Evolutionary conservation across 92 coral and sea anemone genomes (phyloP).

Genomic region (Siderastrea siderea): DNA sequence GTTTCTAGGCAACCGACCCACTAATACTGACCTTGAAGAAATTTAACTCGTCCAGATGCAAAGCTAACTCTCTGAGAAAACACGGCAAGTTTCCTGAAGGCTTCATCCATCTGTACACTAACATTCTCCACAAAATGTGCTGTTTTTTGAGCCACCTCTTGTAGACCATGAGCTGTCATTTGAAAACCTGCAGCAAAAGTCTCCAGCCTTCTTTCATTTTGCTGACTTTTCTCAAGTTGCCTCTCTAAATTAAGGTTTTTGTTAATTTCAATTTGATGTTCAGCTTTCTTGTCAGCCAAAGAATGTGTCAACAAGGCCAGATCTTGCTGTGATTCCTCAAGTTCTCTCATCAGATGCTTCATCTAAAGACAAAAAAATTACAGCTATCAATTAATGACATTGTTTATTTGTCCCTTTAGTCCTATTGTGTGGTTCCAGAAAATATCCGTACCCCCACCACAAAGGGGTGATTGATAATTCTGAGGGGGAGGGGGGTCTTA

Average conservation of each 20-base stretch:
- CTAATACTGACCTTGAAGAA: conserved; percentile 81
- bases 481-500: too few relatives aligned
- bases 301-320: conserved; percentile 69
- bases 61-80: conserved; percentile 88
- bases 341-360: conserved; percentile 60
- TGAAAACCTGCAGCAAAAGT: conserved; percentile 37
- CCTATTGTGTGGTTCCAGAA: too few relatives aligned
- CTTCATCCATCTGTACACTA: conserved; percentile 67
- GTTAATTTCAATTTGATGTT: conserved; percentile 83
- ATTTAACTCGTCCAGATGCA: conserved; percentile 88
- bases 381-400: background rate
- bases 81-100: conserved; percentile 68
- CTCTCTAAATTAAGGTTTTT: conserved; percentile 41
- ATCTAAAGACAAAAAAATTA: conserved; percentile 46
- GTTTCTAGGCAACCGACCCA: background rate
- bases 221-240: conserved; percentile 65
- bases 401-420: background rate
- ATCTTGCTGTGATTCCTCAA: conserved; percentile 64
- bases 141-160: conserved; percentile 45
- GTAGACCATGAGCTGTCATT: conserved; percentile 38
- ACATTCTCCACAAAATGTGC: conserved; percentile 48
- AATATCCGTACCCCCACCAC: too few relatives aligned
- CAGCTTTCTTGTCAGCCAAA: conserved; percentile 88
- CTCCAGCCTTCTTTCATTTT: conserved; percentile 52
- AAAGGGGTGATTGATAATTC: too few relatives aligned